These are phyloP conservation scores for Drosophila atripex DNA, from an alignment of 2,888 invertebrate species.

Conservation along the genomic window DNA sequence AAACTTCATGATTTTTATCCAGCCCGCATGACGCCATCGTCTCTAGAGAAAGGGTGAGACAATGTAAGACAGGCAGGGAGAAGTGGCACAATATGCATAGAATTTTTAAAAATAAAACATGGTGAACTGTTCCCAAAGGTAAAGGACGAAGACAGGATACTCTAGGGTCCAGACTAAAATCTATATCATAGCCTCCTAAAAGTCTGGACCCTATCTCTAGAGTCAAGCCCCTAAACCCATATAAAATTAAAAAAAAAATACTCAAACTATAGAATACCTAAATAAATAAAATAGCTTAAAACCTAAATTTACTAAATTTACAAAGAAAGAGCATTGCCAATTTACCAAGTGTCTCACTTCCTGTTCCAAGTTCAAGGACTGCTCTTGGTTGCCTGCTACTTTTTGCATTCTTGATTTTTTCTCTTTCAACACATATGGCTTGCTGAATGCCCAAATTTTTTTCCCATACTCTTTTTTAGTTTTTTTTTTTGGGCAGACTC, in stretches of 20 bases:
- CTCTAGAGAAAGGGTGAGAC: background rate
- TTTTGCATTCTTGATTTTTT: slow-evolving; percentile 11
- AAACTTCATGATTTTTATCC: slow-evolving; percentile 47
- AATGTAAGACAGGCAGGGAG: slow-evolving; percentile 2
- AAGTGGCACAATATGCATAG: slow-evolving; percentile 61
- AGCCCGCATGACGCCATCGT: slow-evolving; percentile 70
- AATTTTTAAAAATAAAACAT: slow-evolving; percentile 34
- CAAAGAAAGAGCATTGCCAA: slow-evolving; percentile 33
- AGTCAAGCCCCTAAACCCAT: too few relatives aligned
- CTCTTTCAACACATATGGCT: slow-evolving; percentile 49
- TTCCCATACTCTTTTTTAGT: slow-evolving; percentile 8
- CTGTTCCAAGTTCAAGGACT: slow-evolving; percentile 73
- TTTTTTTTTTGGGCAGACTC: slow-evolving; percentile 58
- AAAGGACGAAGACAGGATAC: background rate
- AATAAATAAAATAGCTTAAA: background rate
- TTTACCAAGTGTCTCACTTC: slow-evolving; percentile 59
- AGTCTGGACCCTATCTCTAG: background rate
- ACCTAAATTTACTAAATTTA: background rate
- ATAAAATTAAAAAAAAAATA: too few relatives aligned
- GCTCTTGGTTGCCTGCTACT: slow-evolving; percentile 22
- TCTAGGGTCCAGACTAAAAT: background rate
- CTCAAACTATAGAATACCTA: too few relatives aligned
- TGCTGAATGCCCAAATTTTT: slow-evolving; percentile 52
- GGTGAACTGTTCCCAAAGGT: background rate
- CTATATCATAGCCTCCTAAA: background rate